These are phyloP conservation scores for Trichoplax adhaerens DNA, from an alignment of 37 sponge, comb jelly and placozoan species.

Conservation along the genomic window DNA sequence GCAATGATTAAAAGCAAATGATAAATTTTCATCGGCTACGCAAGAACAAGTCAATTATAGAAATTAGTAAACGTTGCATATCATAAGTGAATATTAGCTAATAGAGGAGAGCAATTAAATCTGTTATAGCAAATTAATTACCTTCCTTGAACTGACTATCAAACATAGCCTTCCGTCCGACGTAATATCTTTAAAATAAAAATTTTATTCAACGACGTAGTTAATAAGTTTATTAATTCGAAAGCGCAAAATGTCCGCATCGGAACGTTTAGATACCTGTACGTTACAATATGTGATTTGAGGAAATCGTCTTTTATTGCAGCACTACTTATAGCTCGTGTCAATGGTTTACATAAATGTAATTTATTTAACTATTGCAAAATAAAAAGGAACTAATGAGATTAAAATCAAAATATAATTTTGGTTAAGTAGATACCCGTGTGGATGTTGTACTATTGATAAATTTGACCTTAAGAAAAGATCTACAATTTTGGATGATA, in stretches of 20 bases:
- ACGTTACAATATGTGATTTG: constrained; percentile 63
- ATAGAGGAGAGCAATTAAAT: background rate
- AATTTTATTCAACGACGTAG: background rate
- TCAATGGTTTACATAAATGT: constrained; percentile 79
- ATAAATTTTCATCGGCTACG: constrained; percentile 50
- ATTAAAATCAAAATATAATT: too few species aligned
- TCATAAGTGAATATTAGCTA: background rate
- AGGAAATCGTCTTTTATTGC: constrained; percentile 55
- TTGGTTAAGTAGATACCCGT: too few species aligned
- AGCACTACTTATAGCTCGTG: constrained; percentile 71
- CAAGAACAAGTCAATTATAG: background rate
- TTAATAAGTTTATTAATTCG: background rate
- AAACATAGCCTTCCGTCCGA: constrained; percentile 88
- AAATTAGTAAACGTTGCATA: background rate
- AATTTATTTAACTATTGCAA: constrained; percentile 56
- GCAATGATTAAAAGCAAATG: constrained; percentile 73
- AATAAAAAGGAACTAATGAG: too few species aligned
- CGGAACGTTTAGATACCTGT: constrained; percentile 30
- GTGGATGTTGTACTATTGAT: too few species aligned
- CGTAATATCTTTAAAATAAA: constrained; percentile 48
- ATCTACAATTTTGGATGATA: too few species aligned
- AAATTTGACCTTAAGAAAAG: too few species aligned
- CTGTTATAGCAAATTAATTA: background rate
- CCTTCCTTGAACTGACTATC: constrained; percentile 82
- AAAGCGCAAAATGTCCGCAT: background rate